A percentile compares a stretch with the other conserved stretches of the same genome.
Evolutionary conservation across 2,797 vertebrate species (phyloP).

Genomic region (Pagetopsis macropterus): DNA sequence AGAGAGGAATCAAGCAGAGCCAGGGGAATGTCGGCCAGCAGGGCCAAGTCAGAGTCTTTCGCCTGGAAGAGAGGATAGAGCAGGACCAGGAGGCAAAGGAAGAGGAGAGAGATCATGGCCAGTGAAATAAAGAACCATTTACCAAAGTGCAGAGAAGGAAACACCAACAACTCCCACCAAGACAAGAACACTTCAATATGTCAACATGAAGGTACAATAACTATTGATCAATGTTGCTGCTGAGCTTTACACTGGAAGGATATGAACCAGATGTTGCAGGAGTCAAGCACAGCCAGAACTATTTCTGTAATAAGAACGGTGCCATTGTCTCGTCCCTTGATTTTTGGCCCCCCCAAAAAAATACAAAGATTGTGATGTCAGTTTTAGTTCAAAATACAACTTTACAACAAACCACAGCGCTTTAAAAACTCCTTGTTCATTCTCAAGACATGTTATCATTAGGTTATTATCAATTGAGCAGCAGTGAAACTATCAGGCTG

Average conservation of each 20-base stretch:
- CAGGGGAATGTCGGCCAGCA: slow-evolving; percentile 90
- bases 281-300: slow-evolving; percentile 86
- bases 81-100: slow-evolving; percentile 51
- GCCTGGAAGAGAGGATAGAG: slow-evolving; percentile 76
- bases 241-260: slow-evolving; percentile 80
- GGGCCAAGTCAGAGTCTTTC: slow-evolving; percentile 89
- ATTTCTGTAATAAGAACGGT: slow-evolving; percentile 82
- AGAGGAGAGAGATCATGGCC: slow-evolving; percentile 30
- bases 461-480: background rate
- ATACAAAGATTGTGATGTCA: slow-evolving; percentile 42
- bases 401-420: slow-evolving; percentile 10
- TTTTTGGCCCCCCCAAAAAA: slow-evolving; percentile 38
- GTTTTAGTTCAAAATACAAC: slow-evolving; percentile 26
- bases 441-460: background rate
- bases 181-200: background rate
- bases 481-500: background rate
- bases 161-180: slow-evolving; percentile 18
- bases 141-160: slow-evolving; percentile 43
- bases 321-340: slow-evolving; percentile 84
- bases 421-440: background rate
- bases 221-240: background rate
- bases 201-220: background rate
- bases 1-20: slow-evolving; percentile 92
- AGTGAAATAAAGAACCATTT: slow-evolving; percentile 42
- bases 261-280: slow-evolving; percentile 89